These are phyloP conservation scores for Cottus gobio DNA, from an alignment of 2,113 vertebrate genomes.

Conservation along the genomic window DNA sequence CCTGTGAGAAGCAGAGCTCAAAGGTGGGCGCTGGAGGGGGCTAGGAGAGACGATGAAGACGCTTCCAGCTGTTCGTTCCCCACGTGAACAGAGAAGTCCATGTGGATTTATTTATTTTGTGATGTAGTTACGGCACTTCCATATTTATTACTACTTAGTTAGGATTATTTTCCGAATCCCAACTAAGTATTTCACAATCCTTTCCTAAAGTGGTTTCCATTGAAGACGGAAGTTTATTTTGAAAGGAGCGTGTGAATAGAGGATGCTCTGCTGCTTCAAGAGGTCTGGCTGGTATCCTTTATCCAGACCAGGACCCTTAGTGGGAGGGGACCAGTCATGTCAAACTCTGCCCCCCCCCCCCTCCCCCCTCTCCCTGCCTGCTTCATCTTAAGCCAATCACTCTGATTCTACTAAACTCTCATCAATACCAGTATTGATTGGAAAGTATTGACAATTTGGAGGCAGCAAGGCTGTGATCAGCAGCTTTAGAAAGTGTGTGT, in stretches of 20 bases:
- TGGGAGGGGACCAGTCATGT: background rate
- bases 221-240: background rate
- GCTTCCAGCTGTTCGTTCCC: too few species aligned
- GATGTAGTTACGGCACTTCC: too few species aligned
- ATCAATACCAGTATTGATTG: constrained; percentile 51
- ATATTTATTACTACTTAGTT: too few species aligned
- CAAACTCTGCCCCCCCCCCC: background rate
- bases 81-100: too few species aligned
- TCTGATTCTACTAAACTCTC: constrained; percentile 25
- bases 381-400: background rate
- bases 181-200: too few species aligned
- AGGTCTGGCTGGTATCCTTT: background rate
- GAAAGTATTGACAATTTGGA: constrained; percentile 35
- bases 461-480: constrained; percentile 53
- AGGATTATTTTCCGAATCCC: too few species aligned
- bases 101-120: too few species aligned
- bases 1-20: too few species aligned
- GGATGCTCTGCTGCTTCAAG: too few species aligned
- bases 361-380: background rate
- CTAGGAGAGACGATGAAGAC: too few species aligned
- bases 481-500: constrained; percentile 40
- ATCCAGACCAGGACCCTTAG: background rate
- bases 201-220: too few species aligned
- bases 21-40: too few species aligned
- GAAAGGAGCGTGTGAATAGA: background rate